These are phyloP conservation scores for Buceros bicornis DNA, from an alignment of 2,797 vertebrate species.

Conservation along the genomic window DNA sequence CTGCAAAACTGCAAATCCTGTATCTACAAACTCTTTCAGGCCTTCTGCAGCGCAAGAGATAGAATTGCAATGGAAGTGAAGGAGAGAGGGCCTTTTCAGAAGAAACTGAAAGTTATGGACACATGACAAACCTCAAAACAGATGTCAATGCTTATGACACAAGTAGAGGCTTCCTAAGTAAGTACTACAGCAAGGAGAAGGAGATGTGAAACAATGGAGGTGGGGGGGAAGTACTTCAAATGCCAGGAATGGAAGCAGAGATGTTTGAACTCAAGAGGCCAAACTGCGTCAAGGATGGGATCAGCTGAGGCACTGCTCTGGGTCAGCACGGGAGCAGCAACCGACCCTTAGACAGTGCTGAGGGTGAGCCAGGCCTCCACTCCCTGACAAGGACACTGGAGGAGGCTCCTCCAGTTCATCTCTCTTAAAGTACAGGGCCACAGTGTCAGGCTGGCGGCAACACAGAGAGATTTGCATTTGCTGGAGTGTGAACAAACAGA, in stretches of 20 bases:
- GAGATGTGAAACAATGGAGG: background rate
- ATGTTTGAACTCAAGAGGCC: background rate
- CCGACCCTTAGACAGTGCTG: background rate
- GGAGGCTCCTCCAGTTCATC: background rate
- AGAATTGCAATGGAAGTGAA: background rate
- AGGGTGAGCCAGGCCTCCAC: background rate
- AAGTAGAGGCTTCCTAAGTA: background rate
- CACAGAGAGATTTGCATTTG: background rate
- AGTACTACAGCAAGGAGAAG: rapidly evolving
- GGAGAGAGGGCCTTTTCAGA: background rate
- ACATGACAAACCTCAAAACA: background rate
- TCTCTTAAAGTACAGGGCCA: background rate
- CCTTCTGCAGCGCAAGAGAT: background rate
- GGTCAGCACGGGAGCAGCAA: background rate
- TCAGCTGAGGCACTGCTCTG: background rate
- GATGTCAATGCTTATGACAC: background rate
- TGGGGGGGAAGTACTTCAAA: background rate
- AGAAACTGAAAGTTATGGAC: background rate
- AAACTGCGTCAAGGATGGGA: background rate
- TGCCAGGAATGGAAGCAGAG: background rate
- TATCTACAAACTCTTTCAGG: background rate
- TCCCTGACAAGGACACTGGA: background rate
- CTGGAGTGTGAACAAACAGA: background rate
- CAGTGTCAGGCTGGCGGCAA: background rate
- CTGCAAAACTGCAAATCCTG: conserved; percentile 1